Conservation (phyloP, 2,797 vertebrate species). For the Hozukius guyotensis region DNA sequence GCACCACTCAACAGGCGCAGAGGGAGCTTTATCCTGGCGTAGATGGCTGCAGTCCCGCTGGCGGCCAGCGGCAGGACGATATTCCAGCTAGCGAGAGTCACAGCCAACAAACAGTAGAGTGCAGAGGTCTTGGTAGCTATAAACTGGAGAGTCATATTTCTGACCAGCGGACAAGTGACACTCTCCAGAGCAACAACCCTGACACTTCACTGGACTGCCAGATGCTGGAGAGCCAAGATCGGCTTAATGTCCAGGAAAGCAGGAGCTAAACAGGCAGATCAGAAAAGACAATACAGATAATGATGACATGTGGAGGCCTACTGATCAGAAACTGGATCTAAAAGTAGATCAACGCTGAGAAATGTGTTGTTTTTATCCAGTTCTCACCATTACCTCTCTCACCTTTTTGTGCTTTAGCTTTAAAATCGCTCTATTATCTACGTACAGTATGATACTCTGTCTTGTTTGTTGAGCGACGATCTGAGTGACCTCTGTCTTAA, state of each 20-base stretch:
- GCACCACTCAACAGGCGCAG: constrained; percentile 38
- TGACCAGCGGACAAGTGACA: constrained; percentile 25
- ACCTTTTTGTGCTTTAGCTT: not conserved
- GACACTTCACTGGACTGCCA: constrained; percentile 23
- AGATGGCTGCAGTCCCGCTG: constrained; percentile 10
- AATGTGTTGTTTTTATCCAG: not conserved
- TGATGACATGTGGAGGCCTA: constrained; percentile 7
- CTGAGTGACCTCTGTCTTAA: not conserved
- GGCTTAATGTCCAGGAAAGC: constrained; percentile 3
- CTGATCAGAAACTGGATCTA: constrained; percentile 13
- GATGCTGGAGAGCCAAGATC: constrained; percentile 19
- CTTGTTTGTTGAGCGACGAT: not conserved
- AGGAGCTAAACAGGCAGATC: constrained; percentile 23
- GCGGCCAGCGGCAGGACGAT: constrained; percentile 26
- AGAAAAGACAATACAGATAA: constrained; percentile 23
- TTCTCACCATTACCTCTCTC: not conserved
- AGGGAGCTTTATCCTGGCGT: constrained; percentile 10
- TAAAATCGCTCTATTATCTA: not conserved
- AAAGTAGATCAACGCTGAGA: constrained; percentile 14
- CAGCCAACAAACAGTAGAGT: constrained; percentile 39
- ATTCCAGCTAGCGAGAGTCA: constrained; percentile 38
- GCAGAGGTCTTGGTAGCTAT: constrained; percentile 29
- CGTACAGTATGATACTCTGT: not conserved
- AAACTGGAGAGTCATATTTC: constrained; percentile 58
- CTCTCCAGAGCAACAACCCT: constrained; percentile 32